Evolutionary conservation across 2,888 invertebrate species (phyloP), one percentile per base, ranked within the genome.

Genomic region (Rhagium mordax): DNA sequence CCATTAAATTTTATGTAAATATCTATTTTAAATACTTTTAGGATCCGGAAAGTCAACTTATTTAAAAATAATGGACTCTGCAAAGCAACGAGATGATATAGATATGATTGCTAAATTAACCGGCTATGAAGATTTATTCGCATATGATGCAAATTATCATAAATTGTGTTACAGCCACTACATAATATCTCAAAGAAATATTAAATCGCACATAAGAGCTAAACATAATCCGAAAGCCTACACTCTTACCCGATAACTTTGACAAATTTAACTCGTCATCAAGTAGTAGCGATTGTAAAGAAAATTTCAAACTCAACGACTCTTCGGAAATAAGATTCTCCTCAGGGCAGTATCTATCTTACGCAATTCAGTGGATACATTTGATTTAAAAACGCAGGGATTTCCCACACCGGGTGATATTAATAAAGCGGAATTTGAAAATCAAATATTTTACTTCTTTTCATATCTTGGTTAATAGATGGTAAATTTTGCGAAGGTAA

Each of bases 111-210:
- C 66, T 3, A 72, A 70, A 70, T 57, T 73, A 53, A 24, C 33
- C 49, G 62, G 62, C 29, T 74, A 61, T 69, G 59, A 72, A 41
- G 69, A 74, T 59, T 69, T 72, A 48, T 73, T 73, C 55, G 75
- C 75, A 3, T 73, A 33, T 66, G 72, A 73, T 70, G 75, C 75
- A 5, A 72, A 75, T 67, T 72, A 75, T 62, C 75, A 73, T 53
- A 70, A 72, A 62, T 62, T 53, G 13, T 75, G 72, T 67, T 73
- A 70, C 41, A 55, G 68, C 33, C 62, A 68, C 15, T 72, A 74
- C n/a, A 68, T 74, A n/a, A n/a, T n/a, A 48, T 62, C 64, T 33
- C 16, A 24, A 59, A 67, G 68, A 64, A 74, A 74, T 29, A 71
- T 71, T 3, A 71, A 71, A 15, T 64, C 33, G 8, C 7, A 15